These are phyloP conservation scores for Phycodurus eques DNA, from an alignment of 2,113 vertebrate genomes.

Conservation along the genomic window DNA sequence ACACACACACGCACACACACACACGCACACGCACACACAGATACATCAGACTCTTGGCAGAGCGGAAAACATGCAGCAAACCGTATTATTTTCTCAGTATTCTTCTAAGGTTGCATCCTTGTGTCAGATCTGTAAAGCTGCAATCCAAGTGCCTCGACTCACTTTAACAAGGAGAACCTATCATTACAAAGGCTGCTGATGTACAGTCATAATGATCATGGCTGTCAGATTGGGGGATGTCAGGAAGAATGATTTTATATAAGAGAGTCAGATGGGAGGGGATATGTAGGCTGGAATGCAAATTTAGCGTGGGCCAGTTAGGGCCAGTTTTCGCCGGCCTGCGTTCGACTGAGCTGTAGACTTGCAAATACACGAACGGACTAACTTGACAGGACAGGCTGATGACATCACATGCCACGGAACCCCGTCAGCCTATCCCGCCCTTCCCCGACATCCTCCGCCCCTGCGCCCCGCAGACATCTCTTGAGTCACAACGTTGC, in stretches of 20 bases:
- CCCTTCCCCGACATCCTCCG: neutral
- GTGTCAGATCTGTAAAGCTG: slow-evolving; percentile 24
- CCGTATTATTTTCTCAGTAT: slow-evolving; percentile 35
- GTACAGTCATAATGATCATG: slow-evolving; percentile 22
- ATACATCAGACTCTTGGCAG: slow-evolving; percentile 33
- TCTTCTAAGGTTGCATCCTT: slow-evolving; percentile 24
- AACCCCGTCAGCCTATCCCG: neutral
- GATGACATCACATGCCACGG: slow-evolving; percentile 69
- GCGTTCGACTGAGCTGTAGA: slow-evolving; percentile 59
- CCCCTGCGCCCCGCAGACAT: slow-evolving; percentile 48
- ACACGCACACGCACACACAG: slow-evolving; percentile 20
- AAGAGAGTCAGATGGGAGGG: slow-evolving; percentile 54
- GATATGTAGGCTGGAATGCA: slow-evolving; percentile 66
- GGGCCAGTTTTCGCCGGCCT: slow-evolving; percentile 62
- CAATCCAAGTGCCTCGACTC: slow-evolving; percentile 22
- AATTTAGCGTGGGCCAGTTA: slow-evolving; percentile 57
- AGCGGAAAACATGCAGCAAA: slow-evolving; percentile 39
- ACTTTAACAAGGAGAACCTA: slow-evolving; percentile 11
- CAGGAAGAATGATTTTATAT: slow-evolving; percentile 54
- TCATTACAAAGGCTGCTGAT: slow-evolving; percentile 31
- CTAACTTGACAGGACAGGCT: slow-evolving; percentile 74
- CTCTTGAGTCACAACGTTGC: slow-evolving; percentile 53
- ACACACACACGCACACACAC: slow-evolving; percentile 12
- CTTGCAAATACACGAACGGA: slow-evolving; percentile 57
- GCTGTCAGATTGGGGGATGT: slow-evolving; percentile 28